These are phyloP conservation scores for Syrmaticus mikado DNA, from an alignment of 2,113 vertebrate species.

Conservation along the genomic window DNA sequence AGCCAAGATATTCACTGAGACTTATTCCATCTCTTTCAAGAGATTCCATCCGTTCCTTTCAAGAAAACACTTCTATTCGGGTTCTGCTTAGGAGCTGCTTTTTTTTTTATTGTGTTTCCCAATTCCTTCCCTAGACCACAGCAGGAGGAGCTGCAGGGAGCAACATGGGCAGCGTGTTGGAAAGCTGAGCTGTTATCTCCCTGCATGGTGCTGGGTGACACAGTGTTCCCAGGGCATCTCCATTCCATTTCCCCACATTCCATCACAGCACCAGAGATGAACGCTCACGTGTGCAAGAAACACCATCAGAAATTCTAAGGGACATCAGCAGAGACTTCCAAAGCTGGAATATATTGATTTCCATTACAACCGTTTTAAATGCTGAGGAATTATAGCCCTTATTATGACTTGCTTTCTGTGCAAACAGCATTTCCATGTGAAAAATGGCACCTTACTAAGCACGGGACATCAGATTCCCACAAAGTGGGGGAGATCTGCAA, in stretches of 20 bases:
- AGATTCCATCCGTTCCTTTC: neutral
- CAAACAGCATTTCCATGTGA: neutral
- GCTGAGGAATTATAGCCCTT: neutral
- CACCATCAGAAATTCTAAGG: neutral
- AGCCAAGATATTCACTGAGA: neutral
- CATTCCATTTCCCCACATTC: neutral
- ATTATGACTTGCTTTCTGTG: neutral
- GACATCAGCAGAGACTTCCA: neutral
- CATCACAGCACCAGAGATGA: neutral
- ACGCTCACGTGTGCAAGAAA: neutral
- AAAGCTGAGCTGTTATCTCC: neutral
- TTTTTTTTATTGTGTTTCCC: neutral
- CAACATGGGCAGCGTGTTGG: neutral
- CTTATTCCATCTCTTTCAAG: neutral
- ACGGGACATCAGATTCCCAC: neutral
- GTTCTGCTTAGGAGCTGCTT: neutral
- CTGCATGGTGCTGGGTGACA: neutral
- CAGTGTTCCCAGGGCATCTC: neutral
- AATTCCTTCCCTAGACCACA: neutral
- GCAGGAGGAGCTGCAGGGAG: neutral
- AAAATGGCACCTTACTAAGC: neutral
- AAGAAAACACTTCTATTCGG: neutral
- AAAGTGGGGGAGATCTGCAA: neutral
- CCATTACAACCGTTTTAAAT: neutral
- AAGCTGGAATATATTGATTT: neutral